Evolutionary conservation across 2,797 vertebrate genomes (phyloP), one percentile per base, ranked within the genome.

Genomic region (Malurus leucopterus): DNA sequence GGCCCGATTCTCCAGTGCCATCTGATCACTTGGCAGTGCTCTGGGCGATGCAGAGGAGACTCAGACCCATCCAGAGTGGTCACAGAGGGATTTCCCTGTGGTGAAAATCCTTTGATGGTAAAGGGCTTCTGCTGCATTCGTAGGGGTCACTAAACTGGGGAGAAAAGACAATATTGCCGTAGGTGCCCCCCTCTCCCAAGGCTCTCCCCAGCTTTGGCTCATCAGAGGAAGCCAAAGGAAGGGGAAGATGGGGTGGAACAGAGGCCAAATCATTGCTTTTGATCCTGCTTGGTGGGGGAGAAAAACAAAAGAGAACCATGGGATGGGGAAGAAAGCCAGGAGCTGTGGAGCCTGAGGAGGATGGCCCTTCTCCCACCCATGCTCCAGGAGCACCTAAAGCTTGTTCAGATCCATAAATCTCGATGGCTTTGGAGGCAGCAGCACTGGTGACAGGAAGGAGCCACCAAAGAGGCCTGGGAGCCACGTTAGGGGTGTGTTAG

Each of bases 1-100:
- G 82, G 84, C 44, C 85, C 58, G 83, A 30, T 67, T 81, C 92
- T 94, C 86, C 50, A 67, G 72, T 93, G 91, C 94, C 91, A 93
- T 91, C 92, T 93, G 93, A 87, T 73, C 80, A 69, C 47, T 91
- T 96, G 90, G 89, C 89, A 91, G n/a, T 17, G 53, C 46, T 89
- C 63, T 83, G 57, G 68, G 88, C 77, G 57, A 73, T 20, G 75
- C 63, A n/a, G 67, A 51, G 67, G 44, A 80, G 69, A 72, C 1
- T 6, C 44, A 82, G 79, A 43, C 58, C 78, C 21, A 4, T 72
- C 68, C 68, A 89, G 77, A 86, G 59, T 11, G 51, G 77, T 79
- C 87, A 79, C 81, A 12, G 76, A 87, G 51, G 89, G 76, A 36
- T 87, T 88, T 77, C 34, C 73, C 59, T 61, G 15, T 2, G 15